Evolutionary conservation across 2,797 vertebrate species (phyloP).

Genomic region (Orientallactaga sibirica): DNA sequence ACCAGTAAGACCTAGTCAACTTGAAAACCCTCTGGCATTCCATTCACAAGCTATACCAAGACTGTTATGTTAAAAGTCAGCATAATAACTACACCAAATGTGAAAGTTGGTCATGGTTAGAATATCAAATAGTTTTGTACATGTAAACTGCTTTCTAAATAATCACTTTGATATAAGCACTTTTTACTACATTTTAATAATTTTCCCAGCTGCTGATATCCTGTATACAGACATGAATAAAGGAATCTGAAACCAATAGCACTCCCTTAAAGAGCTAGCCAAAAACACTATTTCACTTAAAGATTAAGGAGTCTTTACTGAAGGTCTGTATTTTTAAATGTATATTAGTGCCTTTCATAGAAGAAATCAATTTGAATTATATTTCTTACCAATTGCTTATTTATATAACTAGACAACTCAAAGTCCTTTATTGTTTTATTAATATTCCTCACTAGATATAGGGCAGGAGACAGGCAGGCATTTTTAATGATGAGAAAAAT

Average conservation of each 20-base stretch:
- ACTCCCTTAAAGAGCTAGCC: not conserved
- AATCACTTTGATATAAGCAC: not conserved
- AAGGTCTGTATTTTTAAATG: constrained; percentile 62
- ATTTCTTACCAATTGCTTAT: constrained; percentile 76
- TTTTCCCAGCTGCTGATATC: not conserved
- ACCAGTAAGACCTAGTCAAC: constrained; percentile 74
- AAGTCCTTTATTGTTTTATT: constrained; percentile 46
- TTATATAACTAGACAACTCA: constrained; percentile 66
- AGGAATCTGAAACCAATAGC: constrained; percentile 43
- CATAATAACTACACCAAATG: not conserved
- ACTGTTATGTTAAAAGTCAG: constrained; percentile 12
- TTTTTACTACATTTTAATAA: constrained; percentile 60
- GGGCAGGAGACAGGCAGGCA: not conserved
- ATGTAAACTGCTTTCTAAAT: constrained; percentile 45
- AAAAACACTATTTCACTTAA: constrained; percentile 62
- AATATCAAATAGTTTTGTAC: constrained; percentile 19
- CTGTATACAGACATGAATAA: constrained; percentile 10
- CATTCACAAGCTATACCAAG: constrained; percentile 7
- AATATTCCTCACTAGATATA: constrained; percentile 42
- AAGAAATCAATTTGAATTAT: constrained; percentile 80
- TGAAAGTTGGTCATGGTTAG: constrained; percentile 45
- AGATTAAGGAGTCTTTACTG: constrained; percentile 80
- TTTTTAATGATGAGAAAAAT: constrained; percentile 58
- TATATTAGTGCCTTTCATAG: constrained; percentile 34
- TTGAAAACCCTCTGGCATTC: constrained; percentile 71